Conservation (phyloP, 2,888 invertebrate species). For the Sphinx pinastri region DNA sequence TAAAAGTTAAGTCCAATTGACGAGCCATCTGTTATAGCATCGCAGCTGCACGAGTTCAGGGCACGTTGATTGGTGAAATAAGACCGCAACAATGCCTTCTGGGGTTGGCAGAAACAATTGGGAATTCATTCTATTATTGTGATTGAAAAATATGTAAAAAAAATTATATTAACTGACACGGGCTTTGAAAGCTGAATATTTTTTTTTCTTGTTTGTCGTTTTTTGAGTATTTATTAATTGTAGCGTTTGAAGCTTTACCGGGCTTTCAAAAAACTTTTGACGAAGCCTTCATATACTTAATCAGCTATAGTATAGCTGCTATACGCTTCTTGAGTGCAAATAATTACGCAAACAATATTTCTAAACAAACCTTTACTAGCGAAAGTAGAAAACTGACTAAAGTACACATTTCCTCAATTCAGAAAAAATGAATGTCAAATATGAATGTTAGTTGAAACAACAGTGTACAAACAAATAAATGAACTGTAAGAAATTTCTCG, state of each 20-base stretch:
- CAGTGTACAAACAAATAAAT: slow-evolving; percentile 75
- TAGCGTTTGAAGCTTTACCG: no score
- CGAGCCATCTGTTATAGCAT: neutral
- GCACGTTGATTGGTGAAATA: no score
- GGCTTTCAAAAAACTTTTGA: no score
- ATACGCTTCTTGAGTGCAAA: neutral
- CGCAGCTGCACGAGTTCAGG: neutral
- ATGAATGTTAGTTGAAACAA: slow-evolving; percentile 59
- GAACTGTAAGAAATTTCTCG: slow-evolving; percentile 78
- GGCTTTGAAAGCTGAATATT: no score
- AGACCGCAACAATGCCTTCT: no score
- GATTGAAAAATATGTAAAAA: no score
- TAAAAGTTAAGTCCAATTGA: neutral
- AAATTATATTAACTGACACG: no score
- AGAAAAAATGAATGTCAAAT: slow-evolving; percentile 59
- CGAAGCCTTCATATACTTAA: neutral
- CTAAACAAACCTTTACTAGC: neutral
- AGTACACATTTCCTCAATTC: slow-evolving; percentile 50
- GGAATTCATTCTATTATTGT: no score
- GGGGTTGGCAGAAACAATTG: no score
- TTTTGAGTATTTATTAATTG: no score
- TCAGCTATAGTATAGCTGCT: no score
- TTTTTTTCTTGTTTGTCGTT: no score
- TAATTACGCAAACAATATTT: neutral
- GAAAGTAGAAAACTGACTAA: slow-evolving; percentile 27